Percentiles rank a stretch among this genome's conserved stretches.
Evolutionary conservation across 2,797 vertebrate species (phyloP).

Genomic region (Melanotaenia maccullochi): DNA sequence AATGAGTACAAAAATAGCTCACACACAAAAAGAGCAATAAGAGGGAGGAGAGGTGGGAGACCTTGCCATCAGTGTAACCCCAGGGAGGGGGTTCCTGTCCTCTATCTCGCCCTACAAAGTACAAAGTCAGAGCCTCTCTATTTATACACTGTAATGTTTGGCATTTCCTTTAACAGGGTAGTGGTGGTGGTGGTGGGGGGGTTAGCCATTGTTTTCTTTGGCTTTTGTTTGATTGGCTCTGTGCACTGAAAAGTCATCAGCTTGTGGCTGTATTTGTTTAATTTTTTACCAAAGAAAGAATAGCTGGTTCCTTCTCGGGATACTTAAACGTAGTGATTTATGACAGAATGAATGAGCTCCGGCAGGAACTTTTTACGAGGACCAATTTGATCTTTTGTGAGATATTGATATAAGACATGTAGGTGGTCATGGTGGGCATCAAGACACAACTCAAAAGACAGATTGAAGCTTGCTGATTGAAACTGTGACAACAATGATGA

Average conservation of each 20-base stretch:
- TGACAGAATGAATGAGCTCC: conserved; percentile 9
- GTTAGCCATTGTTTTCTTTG: conserved; percentile 82
- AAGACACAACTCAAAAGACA: conserved; percentile 9
- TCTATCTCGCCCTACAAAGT: conserved; percentile 73
- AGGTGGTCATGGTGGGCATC: conserved; percentile 8
- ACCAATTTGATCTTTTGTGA: conserved; percentile 1
- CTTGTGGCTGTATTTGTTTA: conserved; percentile 52
- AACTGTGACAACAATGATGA: conserved; percentile 30
- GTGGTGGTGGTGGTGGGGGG: conserved; percentile 15
- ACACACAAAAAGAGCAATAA: conserved; percentile 47
- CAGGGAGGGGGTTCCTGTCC: conserved; percentile 79
- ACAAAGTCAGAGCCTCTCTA: conserved; percentile 80
- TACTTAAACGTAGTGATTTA: conserved; percentile 4
- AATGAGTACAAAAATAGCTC: conserved; percentile 57
- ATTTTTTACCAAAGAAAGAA: conserved; percentile 51
- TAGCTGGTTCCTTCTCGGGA: conserved; percentile 23
- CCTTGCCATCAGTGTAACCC: conserved; percentile 70
- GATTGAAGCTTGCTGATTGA: conserved; percentile 21
- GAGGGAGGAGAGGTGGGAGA: conserved; percentile 52
- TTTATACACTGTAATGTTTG: conserved; percentile 85
- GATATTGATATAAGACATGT: conserved; percentile 19
- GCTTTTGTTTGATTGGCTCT: conserved; percentile 66
- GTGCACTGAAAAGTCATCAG: conserved; percentile 68
- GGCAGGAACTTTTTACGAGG: conserved; percentile 4
- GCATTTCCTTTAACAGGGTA: conserved; percentile 80